Base-by-base conservation (phyloP, 2,888 invertebrate genomes). In the Sipha maydis region DNA sequence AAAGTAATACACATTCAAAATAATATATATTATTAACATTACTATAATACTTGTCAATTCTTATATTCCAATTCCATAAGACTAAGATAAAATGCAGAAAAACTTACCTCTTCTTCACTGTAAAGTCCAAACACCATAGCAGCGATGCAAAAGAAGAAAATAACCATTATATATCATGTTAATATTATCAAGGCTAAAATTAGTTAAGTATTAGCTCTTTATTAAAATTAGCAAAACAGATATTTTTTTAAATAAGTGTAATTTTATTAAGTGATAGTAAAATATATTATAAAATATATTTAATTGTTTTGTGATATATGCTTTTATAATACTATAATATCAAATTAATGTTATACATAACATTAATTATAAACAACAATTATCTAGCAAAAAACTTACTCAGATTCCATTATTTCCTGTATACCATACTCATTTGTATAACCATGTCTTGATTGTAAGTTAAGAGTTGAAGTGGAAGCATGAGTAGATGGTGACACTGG, bases 401-500 rank as follows among this genome's bases (percentile, higher is more conserved):
- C 90, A 67, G 90, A 90, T 75, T 90, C 90, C 21, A 90, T 77
- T 77, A 90, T 90, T 89, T 90, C 89, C 31, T 89, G 89, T 71
- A 89, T 89, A 67, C 89, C 89, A 86, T 89, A 91, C 41, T 92
- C 91, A 76, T 88, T 88, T 48, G 82, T 88, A 61, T 88, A 88
- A 76, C 88, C 88, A 48, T 88, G 88, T 31, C 88, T 88, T 25
- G 82, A 75, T 80, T 88, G 88, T 75, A 88, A 82, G 67, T 88
- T 88, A 31, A 88, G 73, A 82, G 88, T 88, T 67, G 88, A 88
- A 67, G 88, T 88, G 31, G 88, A 88, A 31, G 88, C 88, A 11
- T 88, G 88, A 41, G 88, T 88, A 25, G 86, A 86, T 25, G 88
- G 88, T 48, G 88, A 88, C 19, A 88, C 75, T 0, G 88, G 80